Evolutionary conservation across 2,888 invertebrate species (phyloP).

Genomic region (Girardia tigrina): DNA sequence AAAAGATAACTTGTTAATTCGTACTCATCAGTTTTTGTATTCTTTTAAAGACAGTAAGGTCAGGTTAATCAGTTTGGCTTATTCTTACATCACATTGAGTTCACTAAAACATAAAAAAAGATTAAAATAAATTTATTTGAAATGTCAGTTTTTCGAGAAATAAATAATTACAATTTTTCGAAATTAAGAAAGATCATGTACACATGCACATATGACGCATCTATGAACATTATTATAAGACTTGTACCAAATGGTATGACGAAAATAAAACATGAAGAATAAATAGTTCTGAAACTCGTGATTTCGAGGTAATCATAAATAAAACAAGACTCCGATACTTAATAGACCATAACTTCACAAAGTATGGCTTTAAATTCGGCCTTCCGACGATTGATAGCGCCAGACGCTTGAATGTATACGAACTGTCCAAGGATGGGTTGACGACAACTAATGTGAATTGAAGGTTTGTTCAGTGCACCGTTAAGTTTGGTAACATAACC

Average conservation of each 20-base stretch:
- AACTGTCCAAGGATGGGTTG: slow-evolving; percentile 50
- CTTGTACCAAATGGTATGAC: neutral
- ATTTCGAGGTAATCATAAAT: neutral
- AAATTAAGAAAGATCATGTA: slow-evolving; percentile 4
- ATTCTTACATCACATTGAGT: no score
- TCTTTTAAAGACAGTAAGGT: no score
- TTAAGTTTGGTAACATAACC: slow-evolving; percentile 52
- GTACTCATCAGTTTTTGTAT: no score
- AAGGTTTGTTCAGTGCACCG: slow-evolving; percentile 50
- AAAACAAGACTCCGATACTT: slow-evolving; percentile 25
- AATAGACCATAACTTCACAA: slow-evolving; percentile 54
- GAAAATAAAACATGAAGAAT: neutral
- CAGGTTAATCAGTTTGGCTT: no score
- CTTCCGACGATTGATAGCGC: slow-evolving; percentile 52
- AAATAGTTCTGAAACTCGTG: no score
- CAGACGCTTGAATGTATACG: slow-evolving; percentile 53
- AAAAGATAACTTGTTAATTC: no score
- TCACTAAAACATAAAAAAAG: no score
- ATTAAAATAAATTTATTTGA: no score
- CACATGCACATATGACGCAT: slow-evolving; percentile 4
- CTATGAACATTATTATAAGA: neutral
- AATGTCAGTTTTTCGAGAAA: no score
- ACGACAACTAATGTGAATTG: slow-evolving; percentile 52
- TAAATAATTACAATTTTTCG: neutral
- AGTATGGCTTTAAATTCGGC: slow-evolving; percentile 53